Base-by-base conservation (phyloP, 2,113 vertebrate genomes). In the Paracanthobrama guichenoti region DNA sequence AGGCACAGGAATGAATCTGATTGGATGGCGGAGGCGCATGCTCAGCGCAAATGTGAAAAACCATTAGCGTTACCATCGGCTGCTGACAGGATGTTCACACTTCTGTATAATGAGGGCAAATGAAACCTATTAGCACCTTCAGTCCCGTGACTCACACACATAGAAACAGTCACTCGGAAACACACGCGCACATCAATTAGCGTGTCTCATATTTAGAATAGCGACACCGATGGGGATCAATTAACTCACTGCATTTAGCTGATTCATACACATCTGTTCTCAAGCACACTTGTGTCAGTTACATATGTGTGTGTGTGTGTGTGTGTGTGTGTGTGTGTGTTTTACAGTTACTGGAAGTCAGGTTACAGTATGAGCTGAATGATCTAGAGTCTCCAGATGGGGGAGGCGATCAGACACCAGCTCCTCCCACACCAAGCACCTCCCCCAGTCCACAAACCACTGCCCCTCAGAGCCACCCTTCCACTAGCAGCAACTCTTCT, bases 401-500 rank as follows among this genome's bases (percentile, higher is more conserved):
- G 6, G 92, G 91, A 12, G 92, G 95, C 53, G 97, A 99, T 12
- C 98, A 97, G 91, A 93, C 95, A 0, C 94, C 97, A 24, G 93
- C 95, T 57, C 91, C 93, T 88, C 94, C 95, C 76, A 97, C 97
- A 66, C 96, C 97, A 0, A 96, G 95, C 67, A 95, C 95, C 84
- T 94, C 95, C 69, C 91, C 95, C 50, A 96, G 93, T 90, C 95
- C 97, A 87, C 97, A 98, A 71, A 95, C 96, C n/a, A 87, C 95
- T 28, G 93, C 91, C 76, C 95, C 96, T 12, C 97, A 97, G 87
- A 96, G 97, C 78, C 98, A 98, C 82, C 96, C 97, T 7, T 98
- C 97, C 83, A 98, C 96, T 89, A 98, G 97, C 88, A 99, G 97
- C 93, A 98, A 96, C 93, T 98, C 97, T 24, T 99, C 97, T 14